Evolutionary conservation across 1,140 invertebrate species (phyloP).

Genomic region (Bombus pascuorum): DNA sequence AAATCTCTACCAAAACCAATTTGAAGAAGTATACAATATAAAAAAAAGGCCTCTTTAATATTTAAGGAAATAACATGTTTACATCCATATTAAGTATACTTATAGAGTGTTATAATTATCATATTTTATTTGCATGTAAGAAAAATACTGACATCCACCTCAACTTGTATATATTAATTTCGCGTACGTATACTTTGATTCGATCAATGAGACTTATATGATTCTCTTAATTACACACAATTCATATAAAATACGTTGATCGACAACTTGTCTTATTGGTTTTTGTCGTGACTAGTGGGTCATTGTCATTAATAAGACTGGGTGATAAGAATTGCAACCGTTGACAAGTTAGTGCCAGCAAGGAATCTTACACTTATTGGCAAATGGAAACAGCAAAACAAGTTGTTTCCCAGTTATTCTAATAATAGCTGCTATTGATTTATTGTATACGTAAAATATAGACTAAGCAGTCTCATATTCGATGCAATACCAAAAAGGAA

Average conservation of each 20-base stretch:
- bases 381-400: not conserved
- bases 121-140: not conserved
- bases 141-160: not conserved
- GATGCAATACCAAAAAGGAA: too few relatives aligned
- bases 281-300: not conserved
- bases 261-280: not conserved
- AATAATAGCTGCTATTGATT: too few relatives aligned
- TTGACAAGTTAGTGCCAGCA: not conserved
- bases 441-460: too few relatives aligned
- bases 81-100: too few relatives aligned
- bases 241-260: not conserved
- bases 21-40: too few relatives aligned
- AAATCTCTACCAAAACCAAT: too few relatives aligned
- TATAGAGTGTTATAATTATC: too few relatives aligned
- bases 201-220: not conserved
- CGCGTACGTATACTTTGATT: not conserved
- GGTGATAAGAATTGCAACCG: not conserved
- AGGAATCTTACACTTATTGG: not conserved
- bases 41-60: too few relatives aligned
- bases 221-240: not conserved
- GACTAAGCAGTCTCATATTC: too few relatives aligned
- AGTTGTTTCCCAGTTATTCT: not conserved
- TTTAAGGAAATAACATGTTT: too few relatives aligned
- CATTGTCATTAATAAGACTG: not conserved
- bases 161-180: not conserved